Conservation (phyloP, 2,888 invertebrate species). For the Pherbina coryleti region DNA sequence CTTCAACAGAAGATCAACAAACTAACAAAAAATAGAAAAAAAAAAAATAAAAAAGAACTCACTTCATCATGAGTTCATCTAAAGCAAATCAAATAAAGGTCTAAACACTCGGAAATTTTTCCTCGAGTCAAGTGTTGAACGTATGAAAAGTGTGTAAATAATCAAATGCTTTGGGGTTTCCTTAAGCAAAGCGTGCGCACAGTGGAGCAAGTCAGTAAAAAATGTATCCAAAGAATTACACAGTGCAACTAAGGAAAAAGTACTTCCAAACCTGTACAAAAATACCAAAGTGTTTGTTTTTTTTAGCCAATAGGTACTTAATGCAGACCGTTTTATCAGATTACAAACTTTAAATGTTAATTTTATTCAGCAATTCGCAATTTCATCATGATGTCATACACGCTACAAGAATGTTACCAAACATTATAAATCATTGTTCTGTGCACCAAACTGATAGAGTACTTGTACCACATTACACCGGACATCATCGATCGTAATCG, state of each 20-base stretch:
- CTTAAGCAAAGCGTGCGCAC: slow-evolving; percentile 2
- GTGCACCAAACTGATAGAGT: no score
- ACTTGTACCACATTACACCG: no score
- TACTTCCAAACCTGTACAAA: no score
- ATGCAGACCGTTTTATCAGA: no score
- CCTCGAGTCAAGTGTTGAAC: background rate
- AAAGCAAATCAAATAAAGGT: slow-evolving; percentile 26
- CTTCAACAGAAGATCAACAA: slow-evolving; percentile 9
- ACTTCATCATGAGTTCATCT: background rate
- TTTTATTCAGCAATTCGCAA: no score
- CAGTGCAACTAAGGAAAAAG: background rate
- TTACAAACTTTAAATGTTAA: no score
- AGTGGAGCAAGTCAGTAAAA: slow-evolving; percentile 3
- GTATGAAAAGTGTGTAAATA: slow-evolving; percentile 25
- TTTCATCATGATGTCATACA: no score
- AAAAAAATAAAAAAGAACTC: background rate
- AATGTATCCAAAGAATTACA: background rate
- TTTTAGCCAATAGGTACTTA: no score
- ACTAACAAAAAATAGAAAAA: background rate
- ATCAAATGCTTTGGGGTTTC: slow-evolving; percentile 23
- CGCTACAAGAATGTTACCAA: no score
- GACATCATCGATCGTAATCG: no score
- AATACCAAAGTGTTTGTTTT: no score
- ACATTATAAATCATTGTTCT: no score
- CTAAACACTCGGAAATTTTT: slow-evolving; percentile 13